A percentile compares a stretch with the other conserved stretches of the same genome.
These are phyloP conservation scores for Entosphenus tridentatus DNA, from an alignment of 2,113 vertebrate genomes.

Conservation along the genomic window DNA sequence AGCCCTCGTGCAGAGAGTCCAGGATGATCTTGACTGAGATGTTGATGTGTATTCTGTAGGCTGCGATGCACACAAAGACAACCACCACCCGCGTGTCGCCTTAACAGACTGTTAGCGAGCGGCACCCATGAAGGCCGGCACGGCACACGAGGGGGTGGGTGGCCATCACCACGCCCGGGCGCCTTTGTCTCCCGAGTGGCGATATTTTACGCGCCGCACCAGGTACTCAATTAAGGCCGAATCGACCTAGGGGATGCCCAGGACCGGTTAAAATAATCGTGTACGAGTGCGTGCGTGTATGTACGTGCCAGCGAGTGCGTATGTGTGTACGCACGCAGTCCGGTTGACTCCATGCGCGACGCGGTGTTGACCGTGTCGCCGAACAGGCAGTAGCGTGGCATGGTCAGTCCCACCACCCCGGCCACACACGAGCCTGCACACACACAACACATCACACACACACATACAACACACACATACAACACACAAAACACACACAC, in stretches of 20 bases:
- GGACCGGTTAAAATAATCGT: neutral
- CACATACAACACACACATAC: neutral
- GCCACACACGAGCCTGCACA: slow-evolving; percentile 27
- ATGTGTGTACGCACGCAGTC: slow-evolving; percentile 23
- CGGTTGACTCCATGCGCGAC: slow-evolving; percentile 33
- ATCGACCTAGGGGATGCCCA: neutral
- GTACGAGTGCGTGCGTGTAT: neutral
- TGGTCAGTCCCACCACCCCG: slow-evolving; percentile 36
- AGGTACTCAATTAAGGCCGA: neutral
- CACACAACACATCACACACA: neutral
- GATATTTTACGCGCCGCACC: slow-evolving; percentile 9
- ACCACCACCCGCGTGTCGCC: neutral
- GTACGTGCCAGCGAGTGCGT: neutral
- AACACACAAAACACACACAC: neutral
- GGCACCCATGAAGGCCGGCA: neutral
- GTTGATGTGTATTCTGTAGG: slow-evolving; percentile 38
- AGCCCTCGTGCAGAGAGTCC: slow-evolving; percentile 24
- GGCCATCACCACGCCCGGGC: slow-evolving; percentile 11
- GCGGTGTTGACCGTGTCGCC: slow-evolving; percentile 36
- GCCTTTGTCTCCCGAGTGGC: slow-evolving; percentile 7
- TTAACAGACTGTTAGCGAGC: too few species aligned
- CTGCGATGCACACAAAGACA: slow-evolving; percentile 15
- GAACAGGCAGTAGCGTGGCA: slow-evolving; percentile 44
- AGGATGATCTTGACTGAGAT: slow-evolving; percentile 28
- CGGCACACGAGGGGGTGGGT: neutral